These are phyloP conservation scores for Lipotes vexillifer DNA, from an alignment of 2,113 vertebrate species.

Conservation along the genomic window DNA sequence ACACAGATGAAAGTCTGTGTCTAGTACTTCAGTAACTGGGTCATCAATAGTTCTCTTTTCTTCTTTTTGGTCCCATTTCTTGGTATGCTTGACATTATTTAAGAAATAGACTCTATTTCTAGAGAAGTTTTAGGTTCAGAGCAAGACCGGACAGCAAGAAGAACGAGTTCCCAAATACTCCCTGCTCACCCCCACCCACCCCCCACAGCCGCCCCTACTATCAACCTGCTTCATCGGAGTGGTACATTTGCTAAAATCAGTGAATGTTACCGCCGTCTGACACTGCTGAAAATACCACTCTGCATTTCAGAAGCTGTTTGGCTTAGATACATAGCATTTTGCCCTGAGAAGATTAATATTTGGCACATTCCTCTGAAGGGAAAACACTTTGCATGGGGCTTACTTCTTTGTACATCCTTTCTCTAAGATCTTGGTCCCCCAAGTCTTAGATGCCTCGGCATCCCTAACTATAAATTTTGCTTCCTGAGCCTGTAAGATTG, in stretches of 20 bases:
- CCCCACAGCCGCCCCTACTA: not conserved
- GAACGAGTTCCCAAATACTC: not conserved
- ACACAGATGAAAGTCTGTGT: not conserved
- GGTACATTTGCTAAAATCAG: not conserved
- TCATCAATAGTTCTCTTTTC: not conserved
- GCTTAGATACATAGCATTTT: not conserved
- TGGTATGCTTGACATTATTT: not conserved
- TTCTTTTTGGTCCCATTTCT: not conserved
- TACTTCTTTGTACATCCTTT: not conserved
- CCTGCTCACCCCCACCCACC: not conserved
- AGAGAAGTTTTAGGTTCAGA: not conserved
- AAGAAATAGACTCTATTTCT: not conserved
- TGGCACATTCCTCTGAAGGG: not conserved
- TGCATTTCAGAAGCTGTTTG: not conserved
- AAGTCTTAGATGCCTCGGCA: not conserved
- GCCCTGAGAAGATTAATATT: not conserved
- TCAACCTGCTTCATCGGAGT: not conserved
- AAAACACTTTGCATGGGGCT: not conserved
- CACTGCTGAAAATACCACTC: not conserved
- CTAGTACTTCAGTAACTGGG: not conserved
- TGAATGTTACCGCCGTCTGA: not conserved
- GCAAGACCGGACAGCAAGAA: not conserved
- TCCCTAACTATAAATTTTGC: not conserved
- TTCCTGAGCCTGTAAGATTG: not conserved
- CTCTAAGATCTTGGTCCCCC: not conserved